phyloP scores from a whole-genome alignment of 2,888 invertebrate species.

The Nebria salina region DNA sequence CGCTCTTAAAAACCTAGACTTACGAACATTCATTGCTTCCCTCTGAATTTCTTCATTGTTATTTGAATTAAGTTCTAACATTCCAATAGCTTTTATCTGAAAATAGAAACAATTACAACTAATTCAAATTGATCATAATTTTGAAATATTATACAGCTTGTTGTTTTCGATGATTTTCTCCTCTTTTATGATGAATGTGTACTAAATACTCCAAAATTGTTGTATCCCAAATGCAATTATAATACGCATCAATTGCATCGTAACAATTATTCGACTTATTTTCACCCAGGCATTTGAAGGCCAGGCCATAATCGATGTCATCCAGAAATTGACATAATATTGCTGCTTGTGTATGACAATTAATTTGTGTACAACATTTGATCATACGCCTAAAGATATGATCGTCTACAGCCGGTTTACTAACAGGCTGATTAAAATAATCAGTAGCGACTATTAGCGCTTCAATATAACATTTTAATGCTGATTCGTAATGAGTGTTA shows the following conservation, averaged over 20 bases:
- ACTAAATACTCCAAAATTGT: conserved; percentile 93
- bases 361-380: conserved; percentile 86
- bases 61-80: conserved; percentile 92
- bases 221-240: conserved; percentile 94
- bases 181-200: conserved; percentile 85
- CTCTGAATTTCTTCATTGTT: conserved; percentile 95
- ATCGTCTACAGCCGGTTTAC: conserved; percentile 82
- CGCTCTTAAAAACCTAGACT: conserved; percentile 85
- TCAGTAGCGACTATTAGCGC: conserved; percentile 86
- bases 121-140: not conserved
- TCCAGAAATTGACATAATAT: conserved; percentile 92
- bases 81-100: conserved; percentile 79
- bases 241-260: conserved; percentile 94
- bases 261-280: conserved; percentile 73
- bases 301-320: conserved; percentile 89
- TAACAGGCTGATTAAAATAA: conserved; percentile 81
- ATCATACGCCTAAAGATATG: conserved; percentile 86
- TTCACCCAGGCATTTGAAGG: conserved; percentile 91
- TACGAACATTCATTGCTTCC: conserved; percentile 88
- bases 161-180: conserved; percentile 87
- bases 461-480: conserved; percentile 88
- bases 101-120: conserved; percentile 14
- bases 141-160: conserved; percentile 65
- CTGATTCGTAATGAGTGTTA: conserved; percentile 76
- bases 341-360: conserved; percentile 90